Evolutionary conservation across 2,797 vertebrate genomes (phyloP).

Genomic region (Trematomus bernacchii): DNA sequence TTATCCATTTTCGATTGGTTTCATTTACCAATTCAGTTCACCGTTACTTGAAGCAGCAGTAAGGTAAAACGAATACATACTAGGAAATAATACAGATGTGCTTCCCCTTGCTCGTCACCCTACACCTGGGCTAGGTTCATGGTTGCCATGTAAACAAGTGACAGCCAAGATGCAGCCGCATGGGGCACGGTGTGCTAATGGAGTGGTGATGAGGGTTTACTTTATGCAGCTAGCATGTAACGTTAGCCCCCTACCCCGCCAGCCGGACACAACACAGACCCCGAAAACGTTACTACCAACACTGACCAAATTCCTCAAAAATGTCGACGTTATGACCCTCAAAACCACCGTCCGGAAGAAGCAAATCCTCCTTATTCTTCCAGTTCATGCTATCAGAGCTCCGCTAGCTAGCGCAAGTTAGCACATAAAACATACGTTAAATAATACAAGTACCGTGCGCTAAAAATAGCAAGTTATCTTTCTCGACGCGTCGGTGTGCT

Average conservation of each 20-base stretch:
- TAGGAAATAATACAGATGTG: not conserved
- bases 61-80: not conserved
- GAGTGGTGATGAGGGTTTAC: conserved; percentile 47
- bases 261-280: conserved; percentile 9
- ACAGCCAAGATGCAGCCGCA: conserved; percentile 54
- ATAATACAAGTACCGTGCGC: conserved; percentile 32
- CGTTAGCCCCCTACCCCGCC: conserved; percentile 52
- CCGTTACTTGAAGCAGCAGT: not conserved
- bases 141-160: conserved; percentile 69
- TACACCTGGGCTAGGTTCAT: conserved; percentile 17
- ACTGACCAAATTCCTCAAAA: conserved; percentile 34
- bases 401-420: conserved; percentile 53
- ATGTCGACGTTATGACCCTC: conserved; percentile 12
- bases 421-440: conserved; percentile 29
- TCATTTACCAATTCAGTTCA: not conserved
- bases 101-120: conserved; percentile 29
- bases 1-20: not conserved
- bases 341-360: not conserved
- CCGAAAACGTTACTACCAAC: conserved; percentile 10
- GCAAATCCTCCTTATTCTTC: not conserved
- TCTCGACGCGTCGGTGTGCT: conserved; percentile 13
- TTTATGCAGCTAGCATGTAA: conserved; percentile 54
- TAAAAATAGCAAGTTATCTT: conserved; percentile 61
- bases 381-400: conserved; percentile 7
- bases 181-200: conserved; percentile 56